Evolutionary conservation across 2,113 vertebrate genomes (phyloP).

Genomic region (Fregata magnificens): DNA sequence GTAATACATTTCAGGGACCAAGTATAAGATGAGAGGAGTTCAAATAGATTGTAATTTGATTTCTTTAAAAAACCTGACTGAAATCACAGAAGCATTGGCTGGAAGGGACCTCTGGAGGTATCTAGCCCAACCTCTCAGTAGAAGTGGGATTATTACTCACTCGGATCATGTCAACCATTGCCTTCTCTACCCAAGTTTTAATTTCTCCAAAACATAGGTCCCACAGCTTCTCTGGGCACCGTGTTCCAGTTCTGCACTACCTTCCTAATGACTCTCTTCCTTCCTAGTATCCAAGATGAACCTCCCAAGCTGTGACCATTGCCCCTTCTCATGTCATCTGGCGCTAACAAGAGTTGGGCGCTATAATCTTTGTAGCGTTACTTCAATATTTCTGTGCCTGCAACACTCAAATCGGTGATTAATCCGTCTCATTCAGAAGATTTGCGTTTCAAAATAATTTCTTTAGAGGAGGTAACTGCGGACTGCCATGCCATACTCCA

Average conservation of each 20-base stretch:
- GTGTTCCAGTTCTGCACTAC: not conserved
- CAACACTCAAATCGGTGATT: rapidly evolving
- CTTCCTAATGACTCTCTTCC: not conserved
- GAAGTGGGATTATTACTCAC: not conserved
- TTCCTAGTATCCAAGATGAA: not conserved
- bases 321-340: not conserved
- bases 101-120: not conserved
- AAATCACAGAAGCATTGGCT: not conserved
- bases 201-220: not conserved
- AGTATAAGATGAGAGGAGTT: not conserved
- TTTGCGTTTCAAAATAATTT: not conserved
- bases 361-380: rapidly evolving
- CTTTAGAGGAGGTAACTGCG: not conserved
- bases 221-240: not conserved
- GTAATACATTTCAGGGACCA: not conserved
- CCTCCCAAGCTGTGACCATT: not conserved
- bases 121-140: not conserved
- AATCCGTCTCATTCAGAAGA: not conserved
- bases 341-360: not conserved
- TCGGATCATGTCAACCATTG: rapidly evolving
- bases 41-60: not conserved
- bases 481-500: not conserved
- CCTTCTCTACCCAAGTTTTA: not conserved
- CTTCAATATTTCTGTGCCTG: not conserved
- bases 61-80: not conserved